These are phyloP conservation scores for Deilephila elpenor DNA, from an alignment of 2,888 invertebrate species.

Conservation along the genomic window DNA sequence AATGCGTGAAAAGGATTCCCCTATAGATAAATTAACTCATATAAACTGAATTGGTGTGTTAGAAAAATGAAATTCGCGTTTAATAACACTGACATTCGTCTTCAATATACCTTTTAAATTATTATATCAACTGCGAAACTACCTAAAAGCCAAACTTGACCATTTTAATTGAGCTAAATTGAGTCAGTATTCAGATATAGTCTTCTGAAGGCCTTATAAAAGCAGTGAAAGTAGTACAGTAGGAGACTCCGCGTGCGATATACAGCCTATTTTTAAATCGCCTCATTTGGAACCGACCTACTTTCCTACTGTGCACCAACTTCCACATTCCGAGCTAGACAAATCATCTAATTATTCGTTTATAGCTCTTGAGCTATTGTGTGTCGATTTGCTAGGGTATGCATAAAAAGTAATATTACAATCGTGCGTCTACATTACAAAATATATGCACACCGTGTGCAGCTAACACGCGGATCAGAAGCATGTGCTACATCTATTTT, in stretches of 20 bases:
- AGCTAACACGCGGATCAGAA: too few species aligned
- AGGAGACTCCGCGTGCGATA: neutral
- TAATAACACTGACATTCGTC: too few species aligned
- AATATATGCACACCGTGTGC: too few species aligned
- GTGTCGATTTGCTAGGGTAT: neutral
- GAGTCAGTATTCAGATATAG: neutral
- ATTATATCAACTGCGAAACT: neutral
- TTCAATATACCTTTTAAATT: too few species aligned
- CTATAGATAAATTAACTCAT: too few species aligned
- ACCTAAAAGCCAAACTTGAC: neutral
- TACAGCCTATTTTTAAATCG: slow-evolving; percentile 23
- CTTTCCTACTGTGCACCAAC: slow-evolving; percentile 1
- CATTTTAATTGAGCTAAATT: slow-evolving; percentile 9
- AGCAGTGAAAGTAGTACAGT: slow-evolving; percentile 7
- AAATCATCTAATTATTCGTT: neutral
- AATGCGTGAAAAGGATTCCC: too few species aligned
- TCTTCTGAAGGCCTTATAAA: neutral
- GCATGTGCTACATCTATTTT: too few species aligned
- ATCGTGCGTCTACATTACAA: too few species aligned
- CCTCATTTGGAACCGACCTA: slow-evolving; percentile 17
- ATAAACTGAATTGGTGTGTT: too few species aligned
- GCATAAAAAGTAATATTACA: too few species aligned
- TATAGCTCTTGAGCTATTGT: neutral
- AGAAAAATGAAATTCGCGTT: too few species aligned
- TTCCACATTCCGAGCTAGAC: neutral